Evolutionary conservation across 2,888 invertebrate genomes (phyloP).

Genomic region (Andrena trimmerana): DNA sequence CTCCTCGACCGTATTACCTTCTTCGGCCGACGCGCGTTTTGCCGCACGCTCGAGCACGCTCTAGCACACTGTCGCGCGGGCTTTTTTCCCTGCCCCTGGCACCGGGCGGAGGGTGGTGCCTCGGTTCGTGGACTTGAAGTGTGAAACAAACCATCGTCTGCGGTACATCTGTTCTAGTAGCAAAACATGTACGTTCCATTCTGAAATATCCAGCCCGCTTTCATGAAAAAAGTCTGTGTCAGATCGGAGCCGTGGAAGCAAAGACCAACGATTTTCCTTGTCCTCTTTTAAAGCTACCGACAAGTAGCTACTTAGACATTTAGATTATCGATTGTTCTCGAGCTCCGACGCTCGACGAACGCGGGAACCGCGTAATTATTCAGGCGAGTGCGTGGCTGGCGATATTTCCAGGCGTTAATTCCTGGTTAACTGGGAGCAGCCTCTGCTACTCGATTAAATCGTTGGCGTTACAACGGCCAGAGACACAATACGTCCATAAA

Average conservation of each 20-base stretch:
- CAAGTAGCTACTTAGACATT: background rate
- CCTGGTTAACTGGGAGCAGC: background rate
- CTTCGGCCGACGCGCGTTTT: constrained; percentile 27
- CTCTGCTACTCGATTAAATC: constrained; percentile 41
- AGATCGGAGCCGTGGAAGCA: too few relatives aligned
- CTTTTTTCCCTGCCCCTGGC: background rate
- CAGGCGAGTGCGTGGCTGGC: background rate
- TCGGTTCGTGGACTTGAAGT: background rate
- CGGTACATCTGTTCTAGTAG: background rate
- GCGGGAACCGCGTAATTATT: background rate
- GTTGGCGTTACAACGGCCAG: constrained; percentile 25
- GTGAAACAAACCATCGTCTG: background rate
- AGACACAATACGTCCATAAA: constrained; percentile 59
- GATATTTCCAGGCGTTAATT: constrained; percentile 15
- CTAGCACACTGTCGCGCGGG: constrained; percentile 25
- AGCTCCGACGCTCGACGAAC: background rate
- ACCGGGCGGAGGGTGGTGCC: background rate
- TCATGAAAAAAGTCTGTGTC: too few relatives aligned
- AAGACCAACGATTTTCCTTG: too few relatives aligned
- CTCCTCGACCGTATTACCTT: constrained; percentile 60
- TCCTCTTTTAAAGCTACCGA: too few relatives aligned
- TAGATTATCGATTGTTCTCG: background rate
- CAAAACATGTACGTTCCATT: too few relatives aligned
- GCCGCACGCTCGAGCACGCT: constrained; percentile 10
- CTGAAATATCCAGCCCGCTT: too few relatives aligned